Evolutionary conservation across 35 echinoderm and acorn worm species (phyloP).

Genomic region (Apostichopus californicus): DNA sequence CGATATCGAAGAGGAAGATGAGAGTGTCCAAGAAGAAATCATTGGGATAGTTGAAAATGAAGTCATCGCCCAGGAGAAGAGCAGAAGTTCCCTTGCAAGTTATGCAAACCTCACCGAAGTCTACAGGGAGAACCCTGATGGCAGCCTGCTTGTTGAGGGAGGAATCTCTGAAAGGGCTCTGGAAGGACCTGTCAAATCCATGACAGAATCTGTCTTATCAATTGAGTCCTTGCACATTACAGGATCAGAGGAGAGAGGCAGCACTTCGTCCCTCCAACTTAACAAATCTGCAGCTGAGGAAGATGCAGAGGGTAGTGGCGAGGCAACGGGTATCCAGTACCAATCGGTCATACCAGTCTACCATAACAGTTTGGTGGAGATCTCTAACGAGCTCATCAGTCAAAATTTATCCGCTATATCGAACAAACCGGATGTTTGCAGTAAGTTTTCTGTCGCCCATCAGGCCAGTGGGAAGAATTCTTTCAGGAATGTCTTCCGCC

Average conservation of each 20-base stretch:
- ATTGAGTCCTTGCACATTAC: slow-evolving; percentile 38
- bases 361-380: slow-evolving; percentile 56
- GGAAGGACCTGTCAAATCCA: slow-evolving; percentile 28
- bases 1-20: slow-evolving; percentile 24
- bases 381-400: slow-evolving; percentile 64
- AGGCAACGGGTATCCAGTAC: slow-evolving; percentile 48
- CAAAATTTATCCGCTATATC: slow-evolving; percentile 73
- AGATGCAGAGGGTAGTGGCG: slow-evolving; percentile 18
- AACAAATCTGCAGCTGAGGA: slow-evolving; percentile 31
- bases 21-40: slow-evolving; percentile 51
- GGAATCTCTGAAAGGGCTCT: slow-evolving; percentile 28
- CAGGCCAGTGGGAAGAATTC: slow-evolving; percentile 70
- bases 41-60: slow-evolving; percentile 83
- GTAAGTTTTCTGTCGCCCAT: slow-evolving; percentile 30
- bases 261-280: slow-evolving; percentile 11
- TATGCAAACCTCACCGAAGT: slow-evolving; percentile 52
- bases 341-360: slow-evolving; percentile 64
- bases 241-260: slow-evolving; percentile 5
- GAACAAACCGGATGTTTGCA: slow-evolving; percentile 44
- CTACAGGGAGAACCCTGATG: slow-evolving; percentile 51
- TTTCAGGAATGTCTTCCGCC: slow-evolving; percentile 90
- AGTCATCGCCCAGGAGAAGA: slow-evolving; percentile 54
- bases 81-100: background rate
- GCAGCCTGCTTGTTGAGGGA: slow-evolving; percentile 60
- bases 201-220: slow-evolving; percentile 73